Evolutionary conservation across 2,888 invertebrate species (phyloP), one percentile per base, ranked within the genome.

Genomic region (Disparrhopalites patrizii): DNA sequence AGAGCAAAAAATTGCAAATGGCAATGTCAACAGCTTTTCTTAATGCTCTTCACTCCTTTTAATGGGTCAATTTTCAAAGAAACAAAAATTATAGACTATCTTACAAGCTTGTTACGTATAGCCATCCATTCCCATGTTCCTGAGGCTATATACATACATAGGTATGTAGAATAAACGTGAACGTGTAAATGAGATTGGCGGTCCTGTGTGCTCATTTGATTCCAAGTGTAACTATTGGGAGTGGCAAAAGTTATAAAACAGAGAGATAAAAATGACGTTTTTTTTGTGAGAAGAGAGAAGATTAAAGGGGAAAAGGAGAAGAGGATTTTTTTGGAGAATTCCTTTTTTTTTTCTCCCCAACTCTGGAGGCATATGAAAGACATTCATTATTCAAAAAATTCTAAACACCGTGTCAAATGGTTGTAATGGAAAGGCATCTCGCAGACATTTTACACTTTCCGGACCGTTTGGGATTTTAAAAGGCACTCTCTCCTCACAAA

Each of bases 381-480:
- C 18, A 27, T 58, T 58, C 18, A 43, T 38, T 27, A 58, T 58
- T 58, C 30, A 58, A 27, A n/a, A n/a, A 40, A 58, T 58, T 51
- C 50, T 30, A 51, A 61, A 36, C 61, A 61, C 33, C 61, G 51
- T 61, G 51, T 30, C 61, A 50, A 61, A 61, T 61, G 61, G 27
- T 61, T 25, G 18, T 61, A 61, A 61, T 51, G 61, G 54, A 43
- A 33, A 43, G 28, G 38, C n/a, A 20, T 36, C 38, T 36, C 31
- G 55, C 61, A 55, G 55, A 66, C 43, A 60, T 66, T 66, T 66
- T 61, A 66, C 66, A 66, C 66, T 66, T 66, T 65, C 62, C 62
- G 55, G 62, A n/a, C 55, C 47, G 43, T 66, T 60, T 56, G 61
- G 61, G 38, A 66, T 66, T 66, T 61, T 66, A 28, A 54, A 61